Base-by-base conservation (phyloP, 2,113 vertebrate genomes). In the Chaetodon trifascialis region DNA sequence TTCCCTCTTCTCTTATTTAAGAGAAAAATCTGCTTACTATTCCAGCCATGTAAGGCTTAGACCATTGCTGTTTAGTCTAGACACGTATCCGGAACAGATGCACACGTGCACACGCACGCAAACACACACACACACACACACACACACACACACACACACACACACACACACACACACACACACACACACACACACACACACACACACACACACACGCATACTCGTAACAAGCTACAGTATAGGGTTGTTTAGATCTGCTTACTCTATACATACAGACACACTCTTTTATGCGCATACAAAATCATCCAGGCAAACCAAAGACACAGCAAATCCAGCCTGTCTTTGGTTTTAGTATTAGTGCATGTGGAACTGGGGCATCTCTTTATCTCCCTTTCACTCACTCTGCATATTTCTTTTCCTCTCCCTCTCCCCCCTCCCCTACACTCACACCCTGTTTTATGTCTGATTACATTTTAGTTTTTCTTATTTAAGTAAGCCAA, bases 11-110 rank as follows among this genome's bases (percentile, higher is more conserved):
- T 79, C 69, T 76, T 84, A 54, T 86, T 88, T 76, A 82, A 82
- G 70, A 84, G 73, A 80, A 85, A 90, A 81, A 88, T 89, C 80
- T 93, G 80, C 83, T 90, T 87, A 83, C 76, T 76, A 65, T 83
- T 92, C 76, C 74, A 79, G 83, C 83, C 83, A 83, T 88, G 79
- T 85, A 89, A 91, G 59, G 74, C 79, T 82, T 55, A 73, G 79
- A 66, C 83, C 64, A 63, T 87, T 80, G 69, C 74, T 91, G 89
- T 95, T 94, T 92, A 91, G 92, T 93, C 94, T 94, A 91, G 92
- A 93, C 85, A 69, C 17, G 69, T 82, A 86, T 92, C 89, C 78
- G 83, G 81, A 89, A 80, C 89, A 87, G 68, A 93, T 78, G 63
- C 80, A 30, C 51, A 56, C 46, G 19, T 69, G 19, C 44, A 40